Evolutionary conservation across 2,113 vertebrate species (phyloP).

Genomic region (Emydura subglobosa): DNA sequence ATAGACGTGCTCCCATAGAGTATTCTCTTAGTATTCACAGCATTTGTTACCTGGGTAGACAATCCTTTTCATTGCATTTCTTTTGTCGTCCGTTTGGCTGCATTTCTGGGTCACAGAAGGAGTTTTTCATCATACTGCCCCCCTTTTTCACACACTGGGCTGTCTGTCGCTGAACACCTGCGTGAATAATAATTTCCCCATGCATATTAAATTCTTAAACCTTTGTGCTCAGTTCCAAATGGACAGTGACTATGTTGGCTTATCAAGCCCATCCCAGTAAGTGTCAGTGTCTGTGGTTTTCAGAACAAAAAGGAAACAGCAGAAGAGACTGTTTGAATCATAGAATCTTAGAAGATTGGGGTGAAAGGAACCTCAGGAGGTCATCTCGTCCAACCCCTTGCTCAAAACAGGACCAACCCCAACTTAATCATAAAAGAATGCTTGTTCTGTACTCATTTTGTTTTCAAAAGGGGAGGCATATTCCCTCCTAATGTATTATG

Average conservation of each 20-base stretch:
- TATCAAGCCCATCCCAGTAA: neutral
- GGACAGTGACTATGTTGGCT: too few relatives aligned
- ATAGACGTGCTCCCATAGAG: neutral
- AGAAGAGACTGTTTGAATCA: neutral
- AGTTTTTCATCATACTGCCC: conserved; percentile 84
- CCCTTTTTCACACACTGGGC: conserved; percentile 87
- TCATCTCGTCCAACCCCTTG: too few relatives aligned
- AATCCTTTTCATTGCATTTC: conserved; percentile 90
- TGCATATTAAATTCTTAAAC: neutral
- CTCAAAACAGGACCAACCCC: too few relatives aligned
- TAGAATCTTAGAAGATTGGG: neutral
- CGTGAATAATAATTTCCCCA: neutral
- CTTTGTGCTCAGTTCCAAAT: neutral
- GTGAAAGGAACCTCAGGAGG: neutral
- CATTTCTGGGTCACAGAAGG: conserved; percentile 85
- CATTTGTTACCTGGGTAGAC: conserved; percentile 85
- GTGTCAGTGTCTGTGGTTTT: neutral
- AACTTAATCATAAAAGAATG: neutral
- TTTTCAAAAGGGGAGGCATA: neutral
- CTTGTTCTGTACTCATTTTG: neutral
- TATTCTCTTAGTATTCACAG: neutral
- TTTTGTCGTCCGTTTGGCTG: conserved; percentile 87
- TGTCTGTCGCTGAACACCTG: conserved; percentile 88
- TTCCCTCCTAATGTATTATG: neutral
- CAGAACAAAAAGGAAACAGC: neutral